Evolutionary conservation across 2,888 invertebrate species (phyloP).

Genomic region (Pinctada fucata): DNA sequence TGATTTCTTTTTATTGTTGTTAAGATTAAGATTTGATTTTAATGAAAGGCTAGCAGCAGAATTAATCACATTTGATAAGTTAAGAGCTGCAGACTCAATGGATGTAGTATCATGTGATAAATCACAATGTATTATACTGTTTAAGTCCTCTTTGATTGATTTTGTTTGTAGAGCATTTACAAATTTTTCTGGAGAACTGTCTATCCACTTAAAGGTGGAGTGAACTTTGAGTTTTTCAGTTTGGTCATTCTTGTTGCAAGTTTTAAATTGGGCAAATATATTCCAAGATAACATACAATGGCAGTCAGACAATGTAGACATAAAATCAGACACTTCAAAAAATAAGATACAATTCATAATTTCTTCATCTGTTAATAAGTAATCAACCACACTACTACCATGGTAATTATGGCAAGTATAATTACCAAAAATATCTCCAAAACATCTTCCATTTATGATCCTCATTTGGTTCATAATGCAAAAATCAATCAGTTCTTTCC

Average conservation of each 20-base stretch:
- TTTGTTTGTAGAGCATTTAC: neutral
- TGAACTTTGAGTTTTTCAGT: neutral
- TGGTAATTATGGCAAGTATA: constrained; percentile 24
- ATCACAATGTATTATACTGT: no score
- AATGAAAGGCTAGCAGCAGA: constrained; percentile 3
- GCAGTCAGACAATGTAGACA: constrained; percentile 18
- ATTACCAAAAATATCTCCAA: constrained; percentile 20
- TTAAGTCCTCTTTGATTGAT: no score
- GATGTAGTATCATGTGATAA: no score
- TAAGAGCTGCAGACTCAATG: no score
- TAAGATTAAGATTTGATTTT: constrained; percentile 5
- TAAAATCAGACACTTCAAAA: constrained; percentile 20
- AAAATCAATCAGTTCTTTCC: constrained; percentile 23
- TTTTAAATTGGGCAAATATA: neutral
- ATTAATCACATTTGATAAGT: neutral
- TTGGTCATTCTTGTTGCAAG: neutral
- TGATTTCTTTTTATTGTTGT: neutral
- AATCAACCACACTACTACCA: constrained; percentile 28
- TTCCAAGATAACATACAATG: constrained; percentile 17
- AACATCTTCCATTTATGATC: constrained; percentile 34
- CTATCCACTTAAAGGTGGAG: neutral
- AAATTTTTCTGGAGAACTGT: neutral
- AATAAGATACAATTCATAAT: constrained; percentile 11
- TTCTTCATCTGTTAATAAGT: constrained; percentile 12
- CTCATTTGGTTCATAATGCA: constrained; percentile 23